A percentile compares a stretch with the other conserved stretches of the same genome.
These are phyloP conservation scores for Oryzias sinensis DNA, from an alignment of 2,797 vertebrate species.

Conservation along the genomic window DNA sequence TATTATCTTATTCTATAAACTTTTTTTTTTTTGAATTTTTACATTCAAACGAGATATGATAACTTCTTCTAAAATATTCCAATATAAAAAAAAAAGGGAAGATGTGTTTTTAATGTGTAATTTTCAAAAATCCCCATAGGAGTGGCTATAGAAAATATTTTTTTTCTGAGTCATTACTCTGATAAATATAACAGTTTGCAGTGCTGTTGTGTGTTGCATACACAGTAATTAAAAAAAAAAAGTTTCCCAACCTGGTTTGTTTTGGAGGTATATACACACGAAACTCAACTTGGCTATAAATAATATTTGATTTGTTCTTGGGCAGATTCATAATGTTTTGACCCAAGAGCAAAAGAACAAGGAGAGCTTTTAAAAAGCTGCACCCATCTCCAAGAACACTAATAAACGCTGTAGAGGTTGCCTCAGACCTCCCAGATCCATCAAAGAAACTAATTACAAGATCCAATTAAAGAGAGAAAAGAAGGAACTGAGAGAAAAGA, in stretches of 20 bases:
- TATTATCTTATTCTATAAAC: constrained; percentile 12
- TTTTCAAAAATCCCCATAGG: background rate
- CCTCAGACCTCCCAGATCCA: constrained; percentile 89
- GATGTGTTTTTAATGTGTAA: background rate
- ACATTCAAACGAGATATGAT: background rate
- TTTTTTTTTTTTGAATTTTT: constrained; percentile 19
- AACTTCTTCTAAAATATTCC: no score
- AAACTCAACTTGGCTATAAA: constrained; percentile 27
- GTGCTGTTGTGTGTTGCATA: background rate
- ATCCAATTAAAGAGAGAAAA: constrained; percentile 97
- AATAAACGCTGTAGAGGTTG: constrained; percentile 81
- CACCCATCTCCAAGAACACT: constrained; percentile 64
- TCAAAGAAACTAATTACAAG: constrained; percentile 99
- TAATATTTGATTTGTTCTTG: constrained; percentile 42
- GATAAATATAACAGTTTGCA: background rate
- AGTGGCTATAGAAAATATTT: background rate
- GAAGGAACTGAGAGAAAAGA: constrained; percentile 41
- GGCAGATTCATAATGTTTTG: constrained; percentile 59
- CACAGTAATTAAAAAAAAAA: constrained; percentile 1
- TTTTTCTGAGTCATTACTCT: background rate
- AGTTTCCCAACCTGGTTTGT: constrained; percentile 7
- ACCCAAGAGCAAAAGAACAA: constrained; percentile 64
- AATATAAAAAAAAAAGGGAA: no score
- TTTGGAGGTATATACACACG: constrained; percentile 12
- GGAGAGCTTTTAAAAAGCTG: constrained; percentile 64